Conservation (phyloP, 2,797 vertebrate genomes). For the Smutsia gigantea region DNA sequence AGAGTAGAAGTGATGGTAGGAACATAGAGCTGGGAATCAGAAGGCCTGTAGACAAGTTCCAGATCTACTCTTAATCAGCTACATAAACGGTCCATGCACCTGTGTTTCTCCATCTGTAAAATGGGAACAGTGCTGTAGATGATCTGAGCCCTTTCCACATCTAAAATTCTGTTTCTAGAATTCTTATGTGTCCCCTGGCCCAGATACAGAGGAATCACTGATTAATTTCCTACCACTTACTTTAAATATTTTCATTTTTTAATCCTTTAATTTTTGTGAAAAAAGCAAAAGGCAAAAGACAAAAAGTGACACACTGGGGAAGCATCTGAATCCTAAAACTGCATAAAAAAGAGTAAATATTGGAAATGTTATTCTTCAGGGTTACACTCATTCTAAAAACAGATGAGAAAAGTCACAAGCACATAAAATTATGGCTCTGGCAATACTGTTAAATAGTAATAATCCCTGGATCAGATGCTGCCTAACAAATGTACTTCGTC, state of each 20-base stretch:
- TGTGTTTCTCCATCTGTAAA: not conserved
- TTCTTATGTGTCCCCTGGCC: not conserved
- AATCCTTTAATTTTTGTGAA: not conserved
- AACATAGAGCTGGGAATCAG: not conserved
- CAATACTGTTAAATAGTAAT: not conserved
- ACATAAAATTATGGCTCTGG: slow-evolving; percentile 21
- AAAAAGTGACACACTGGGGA: not conserved
- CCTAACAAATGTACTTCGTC: slow-evolving; percentile 5
- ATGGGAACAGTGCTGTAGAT: not conserved
- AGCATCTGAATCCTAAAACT: slow-evolving; percentile 34
- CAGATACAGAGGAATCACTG: not conserved
- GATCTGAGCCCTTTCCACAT: not conserved
- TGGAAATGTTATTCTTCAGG: not conserved
- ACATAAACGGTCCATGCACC: not conserved
- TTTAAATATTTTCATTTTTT: not conserved
- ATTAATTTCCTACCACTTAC: not conserved
- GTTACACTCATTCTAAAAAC: slow-evolving; percentile 30
- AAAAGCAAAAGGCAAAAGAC: not conserved
- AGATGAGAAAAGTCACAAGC: slow-evolving; percentile 28
- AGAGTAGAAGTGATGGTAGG: not conserved
- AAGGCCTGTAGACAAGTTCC: not conserved
- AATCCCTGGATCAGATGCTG: not conserved
- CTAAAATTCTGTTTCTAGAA: not conserved
- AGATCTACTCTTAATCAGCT: not conserved
- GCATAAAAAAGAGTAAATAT: not conserved